Conservation (phyloP, 2,888 invertebrate genomes). For the Gandaritis pyraliata region DNA sequence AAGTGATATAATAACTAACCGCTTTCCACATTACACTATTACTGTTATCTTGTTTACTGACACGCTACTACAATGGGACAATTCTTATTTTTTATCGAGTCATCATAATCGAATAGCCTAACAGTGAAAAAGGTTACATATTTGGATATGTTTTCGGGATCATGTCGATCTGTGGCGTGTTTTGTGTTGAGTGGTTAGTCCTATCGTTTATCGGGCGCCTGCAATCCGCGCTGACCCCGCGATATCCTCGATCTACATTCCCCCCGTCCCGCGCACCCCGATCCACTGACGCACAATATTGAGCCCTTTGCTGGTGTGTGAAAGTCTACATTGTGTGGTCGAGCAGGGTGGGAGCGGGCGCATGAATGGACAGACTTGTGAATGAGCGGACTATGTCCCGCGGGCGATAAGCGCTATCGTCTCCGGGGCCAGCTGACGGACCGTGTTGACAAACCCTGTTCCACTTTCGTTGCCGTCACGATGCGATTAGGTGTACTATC, state of each 20-base stretch:
- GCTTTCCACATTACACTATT: constrained; percentile 58
- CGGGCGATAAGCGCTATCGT: constrained; percentile 80
- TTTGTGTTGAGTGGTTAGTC: constrained; percentile 55
- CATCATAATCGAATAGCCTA: constrained; percentile 49
- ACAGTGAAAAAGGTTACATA: constrained; percentile 31
- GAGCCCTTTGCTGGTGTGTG: constrained; percentile 56
- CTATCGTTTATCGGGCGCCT: constrained; percentile 79
- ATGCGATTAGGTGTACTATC: neutral
- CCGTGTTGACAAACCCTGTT: constrained; percentile 83
- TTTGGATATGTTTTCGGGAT: constrained; percentile 28
- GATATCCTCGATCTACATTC: constrained; percentile 81
- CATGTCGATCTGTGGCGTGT: constrained; percentile 45
- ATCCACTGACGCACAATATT: constrained; percentile 51
- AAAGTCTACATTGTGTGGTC: constrained; percentile 60
- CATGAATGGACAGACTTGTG: constrained; percentile 82
- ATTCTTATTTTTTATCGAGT: constrained; percentile 55
- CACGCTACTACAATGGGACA: constrained; percentile 65
- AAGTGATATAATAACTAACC: constrained; percentile 55
- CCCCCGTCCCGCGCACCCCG: constrained; percentile 43
- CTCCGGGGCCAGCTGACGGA: constrained; percentile 79
- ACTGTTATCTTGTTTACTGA: constrained; percentile 67
- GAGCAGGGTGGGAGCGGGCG: constrained; percentile 56
- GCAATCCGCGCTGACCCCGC: constrained; percentile 83
- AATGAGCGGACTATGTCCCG: constrained; percentile 84
- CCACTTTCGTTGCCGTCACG: constrained; percentile 70